Evolutionary conservation across 2,113 vertebrate genomes (phyloP).

Genomic region (Heteronetta atricapilla): DNA sequence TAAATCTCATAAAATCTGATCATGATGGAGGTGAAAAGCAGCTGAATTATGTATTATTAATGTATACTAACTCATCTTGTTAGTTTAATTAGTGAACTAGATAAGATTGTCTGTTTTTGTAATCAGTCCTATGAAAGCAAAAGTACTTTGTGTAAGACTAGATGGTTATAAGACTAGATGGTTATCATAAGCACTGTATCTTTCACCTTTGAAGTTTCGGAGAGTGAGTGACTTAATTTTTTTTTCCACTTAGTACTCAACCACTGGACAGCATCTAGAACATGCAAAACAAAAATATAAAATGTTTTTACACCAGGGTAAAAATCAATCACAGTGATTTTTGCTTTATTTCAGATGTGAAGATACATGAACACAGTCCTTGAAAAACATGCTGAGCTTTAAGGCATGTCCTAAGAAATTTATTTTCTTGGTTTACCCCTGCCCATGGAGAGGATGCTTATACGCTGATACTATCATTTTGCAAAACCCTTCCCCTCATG

Average conservation of each 20-base stretch:
- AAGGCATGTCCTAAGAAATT: slow-evolving; percentile 31
- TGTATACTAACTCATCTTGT: not conserved
- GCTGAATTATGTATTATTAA: slow-evolving; percentile 20
- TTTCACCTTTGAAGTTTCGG: not conserved
- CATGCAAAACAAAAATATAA: not conserved
- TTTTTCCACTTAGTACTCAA: not conserved
- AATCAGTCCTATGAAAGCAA: not conserved
- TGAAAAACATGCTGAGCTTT: slow-evolving; percentile 17
- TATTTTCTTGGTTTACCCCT: not conserved
- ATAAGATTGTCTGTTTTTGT: not conserved
- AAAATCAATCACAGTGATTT: slow-evolving; percentile 45
- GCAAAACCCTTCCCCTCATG: not conserved
- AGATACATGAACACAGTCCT: not conserved
- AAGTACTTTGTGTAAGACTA: not conserved
- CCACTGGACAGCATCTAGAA: not conserved
- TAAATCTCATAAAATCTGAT: slow-evolving; percentile 26
- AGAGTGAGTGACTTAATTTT: not conserved
- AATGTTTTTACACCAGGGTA: not conserved
- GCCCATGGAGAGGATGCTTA: not conserved
- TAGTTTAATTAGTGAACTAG: slow-evolving; percentile 17
- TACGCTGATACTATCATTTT: not conserved
- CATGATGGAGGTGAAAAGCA: not conserved
- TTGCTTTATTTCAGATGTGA: slow-evolving; percentile 5
- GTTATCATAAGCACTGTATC: not conserved
- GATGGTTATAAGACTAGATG: not conserved